These are phyloP conservation scores for Narcine bancroftii DNA, from an alignment of 2,113 vertebrate species.

Conservation along the genomic window DNA sequence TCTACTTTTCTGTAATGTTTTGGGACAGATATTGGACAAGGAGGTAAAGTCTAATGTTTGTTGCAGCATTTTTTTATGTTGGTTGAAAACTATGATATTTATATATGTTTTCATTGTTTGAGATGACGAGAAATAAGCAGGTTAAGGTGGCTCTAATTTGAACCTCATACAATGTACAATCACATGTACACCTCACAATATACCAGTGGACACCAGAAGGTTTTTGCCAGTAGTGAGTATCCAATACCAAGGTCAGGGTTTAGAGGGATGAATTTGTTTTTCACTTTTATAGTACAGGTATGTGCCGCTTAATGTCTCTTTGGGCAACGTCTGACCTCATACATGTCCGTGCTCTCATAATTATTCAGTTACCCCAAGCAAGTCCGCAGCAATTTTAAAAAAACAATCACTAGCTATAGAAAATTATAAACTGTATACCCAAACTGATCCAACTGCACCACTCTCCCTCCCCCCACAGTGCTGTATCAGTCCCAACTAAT, in stretches of 20 bases:
- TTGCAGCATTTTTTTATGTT: not conserved
- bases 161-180: not conserved
- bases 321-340: no score
- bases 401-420: no score
- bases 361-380: no score
- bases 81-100: not conserved
- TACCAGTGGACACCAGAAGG: not conserved
- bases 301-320: no score
- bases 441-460: no score
- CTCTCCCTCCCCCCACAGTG: no score
- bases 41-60: not conserved
- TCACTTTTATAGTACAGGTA: not conserved
- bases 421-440: no score
- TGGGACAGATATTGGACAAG: not conserved
- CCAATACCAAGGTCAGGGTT: not conserved
- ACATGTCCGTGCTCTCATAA: no score
- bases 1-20: not conserved
- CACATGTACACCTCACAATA: not conserved
- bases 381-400: no score
- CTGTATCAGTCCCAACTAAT: no score
- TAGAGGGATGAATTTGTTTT: conserved; percentile 5
- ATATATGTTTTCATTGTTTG: not conserved
- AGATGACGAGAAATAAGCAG: not conserved
- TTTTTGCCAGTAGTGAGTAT: not conserved
- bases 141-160: not conserved